phyloP scores from a whole-genome alignment of 2,113 vertebrate genomes.

The Notothenia coriiceps region DNA sequence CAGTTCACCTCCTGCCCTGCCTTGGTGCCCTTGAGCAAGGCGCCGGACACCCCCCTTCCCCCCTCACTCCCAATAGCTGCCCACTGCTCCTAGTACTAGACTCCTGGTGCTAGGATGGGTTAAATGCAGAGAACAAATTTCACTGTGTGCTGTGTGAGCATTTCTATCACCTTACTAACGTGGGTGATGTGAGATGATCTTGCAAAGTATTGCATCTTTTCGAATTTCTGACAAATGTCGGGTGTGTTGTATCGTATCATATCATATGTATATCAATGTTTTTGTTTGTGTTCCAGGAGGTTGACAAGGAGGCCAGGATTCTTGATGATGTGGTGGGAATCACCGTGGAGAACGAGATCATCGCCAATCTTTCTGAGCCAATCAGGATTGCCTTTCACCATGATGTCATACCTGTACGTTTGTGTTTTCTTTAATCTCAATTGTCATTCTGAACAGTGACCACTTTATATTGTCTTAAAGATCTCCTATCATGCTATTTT shows the following conservation, averaged over 20 bases:
- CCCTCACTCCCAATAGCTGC: too few species aligned
- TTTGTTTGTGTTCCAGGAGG: slow-evolving; percentile 45
- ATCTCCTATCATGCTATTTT: too few species aligned
- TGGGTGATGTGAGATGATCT: too few species aligned
- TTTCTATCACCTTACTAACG: too few species aligned
- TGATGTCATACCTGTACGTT: slow-evolving; percentile 65
- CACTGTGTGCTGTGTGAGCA: too few species aligned
- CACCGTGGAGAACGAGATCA: slow-evolving; percentile 77
- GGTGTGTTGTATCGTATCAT: background rate
- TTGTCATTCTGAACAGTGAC: background rate
- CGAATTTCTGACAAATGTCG: background rate
- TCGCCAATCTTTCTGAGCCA: slow-evolving; percentile 69
- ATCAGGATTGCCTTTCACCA: slow-evolving; percentile 79
- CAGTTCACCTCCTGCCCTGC: too few species aligned
- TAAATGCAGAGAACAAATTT: too few species aligned
- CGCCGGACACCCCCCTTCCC: too few species aligned
- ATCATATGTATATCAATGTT: background rate
- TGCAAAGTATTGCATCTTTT: too few species aligned
- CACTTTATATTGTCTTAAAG: background rate
- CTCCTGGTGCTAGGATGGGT: too few species aligned
- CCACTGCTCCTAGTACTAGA: too few species aligned
- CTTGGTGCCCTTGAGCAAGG: too few species aligned
- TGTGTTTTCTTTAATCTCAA: background rate
- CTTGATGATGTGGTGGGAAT: slow-evolving; percentile 78
- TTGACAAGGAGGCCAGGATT: background rate